Evolutionary conservation across 1,140 invertebrate genomes (phyloP).

Genomic region (Ditylenchus dipsaci): DNA sequence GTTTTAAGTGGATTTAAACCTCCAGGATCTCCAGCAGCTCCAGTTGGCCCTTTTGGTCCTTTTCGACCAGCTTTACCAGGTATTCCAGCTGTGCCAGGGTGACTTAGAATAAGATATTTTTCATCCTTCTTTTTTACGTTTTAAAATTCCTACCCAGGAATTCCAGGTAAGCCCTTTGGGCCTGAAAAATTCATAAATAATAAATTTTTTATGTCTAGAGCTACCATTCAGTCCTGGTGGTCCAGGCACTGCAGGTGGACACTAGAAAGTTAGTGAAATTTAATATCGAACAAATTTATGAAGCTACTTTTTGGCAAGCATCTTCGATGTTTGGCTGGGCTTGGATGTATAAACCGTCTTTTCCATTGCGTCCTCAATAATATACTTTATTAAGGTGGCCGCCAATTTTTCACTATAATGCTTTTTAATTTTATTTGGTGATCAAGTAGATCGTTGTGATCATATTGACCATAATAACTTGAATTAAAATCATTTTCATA

Average conservation of each 20-base stretch:
- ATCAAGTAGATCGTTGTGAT: no score
- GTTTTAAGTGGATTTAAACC: neutral
- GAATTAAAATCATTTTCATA: no score
- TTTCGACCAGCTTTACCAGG: constrained; percentile 8
- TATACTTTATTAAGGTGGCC: constrained; percentile 2
- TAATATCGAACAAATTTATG: neutral
- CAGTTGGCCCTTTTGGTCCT: neutral
- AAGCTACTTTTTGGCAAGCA: constrained; percentile 13
- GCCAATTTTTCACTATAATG: constrained; percentile 1
- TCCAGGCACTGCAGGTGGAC: constrained; percentile 14
- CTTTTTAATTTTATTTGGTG: no score
- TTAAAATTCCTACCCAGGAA: neutral
- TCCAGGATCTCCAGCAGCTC: neutral
- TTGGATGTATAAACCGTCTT: constrained; percentile 15
- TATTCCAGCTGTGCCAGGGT: constrained; percentile 7
- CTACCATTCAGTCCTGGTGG: constrained; percentile 11
- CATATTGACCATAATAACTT: no score
- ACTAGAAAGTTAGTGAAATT: constrained; percentile 3
- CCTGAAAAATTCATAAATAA: neutral
- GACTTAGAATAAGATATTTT: constrained; percentile 2
- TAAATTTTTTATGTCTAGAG: no score
- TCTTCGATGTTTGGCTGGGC: constrained; percentile 11
- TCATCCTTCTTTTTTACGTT: neutral
- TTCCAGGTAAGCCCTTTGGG: constrained; percentile 7
- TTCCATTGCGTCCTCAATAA: constrained; percentile 11